A percentile compares a stretch with the other conserved stretches of the same genome.
phyloP scores from a whole-genome alignment of 1,140 invertebrate species.

The Tetranychus urticae region DNA sequence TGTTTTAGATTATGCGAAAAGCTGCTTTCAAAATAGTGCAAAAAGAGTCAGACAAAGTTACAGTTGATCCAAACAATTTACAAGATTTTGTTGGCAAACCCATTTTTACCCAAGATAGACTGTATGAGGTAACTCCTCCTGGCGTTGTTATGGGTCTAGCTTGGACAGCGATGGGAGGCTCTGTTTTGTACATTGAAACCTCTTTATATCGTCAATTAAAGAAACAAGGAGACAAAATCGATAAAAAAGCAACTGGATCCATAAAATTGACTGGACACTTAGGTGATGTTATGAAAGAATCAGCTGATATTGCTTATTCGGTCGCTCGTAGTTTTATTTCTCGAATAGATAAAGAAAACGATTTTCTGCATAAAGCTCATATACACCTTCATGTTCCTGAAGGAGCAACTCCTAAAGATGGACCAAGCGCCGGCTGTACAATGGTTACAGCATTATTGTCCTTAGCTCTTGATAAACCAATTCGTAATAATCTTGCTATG shows the following conservation, averaged over 20 bases:
- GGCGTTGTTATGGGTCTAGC: conserved; percentile 95
- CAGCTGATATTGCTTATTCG: conserved; percentile 71
- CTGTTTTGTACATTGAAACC: conserved; percentile 82
- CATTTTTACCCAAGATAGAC: conserved; percentile 72
- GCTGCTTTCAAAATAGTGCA: conserved; percentile 80
- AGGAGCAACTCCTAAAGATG: conserved; percentile 94
- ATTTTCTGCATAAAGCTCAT: conserved; percentile 49
- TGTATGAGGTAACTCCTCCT: conserved; percentile 66
- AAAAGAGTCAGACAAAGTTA: conserved; percentile 42
- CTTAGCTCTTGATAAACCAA: conserved; percentile 47
- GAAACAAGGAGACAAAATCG: conserved; percentile 1
- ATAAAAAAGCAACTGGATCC: conserved; percentile 23
- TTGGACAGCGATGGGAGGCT: conserved; percentile 96
- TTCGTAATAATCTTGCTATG: conserved; percentile 75
- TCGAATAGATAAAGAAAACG: conserved; percentile 37
- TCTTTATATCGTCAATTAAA: conserved; percentile 17
- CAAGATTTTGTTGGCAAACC: conserved; percentile 86
- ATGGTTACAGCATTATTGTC: conserved; percentile 82
- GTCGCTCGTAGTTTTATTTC: conserved; percentile 61
- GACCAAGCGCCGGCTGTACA: conserved; percentile 83
- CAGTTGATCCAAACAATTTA: conserved; percentile 46
- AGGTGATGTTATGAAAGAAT: conserved; percentile 98
- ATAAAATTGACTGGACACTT: conserved; percentile 83
- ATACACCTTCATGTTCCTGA: conserved; percentile 84
- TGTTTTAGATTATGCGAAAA: conserved; percentile 51